Base-by-base conservation (phyloP, 2,797 vertebrate species). In the Enteromius mattozi region DNA sequence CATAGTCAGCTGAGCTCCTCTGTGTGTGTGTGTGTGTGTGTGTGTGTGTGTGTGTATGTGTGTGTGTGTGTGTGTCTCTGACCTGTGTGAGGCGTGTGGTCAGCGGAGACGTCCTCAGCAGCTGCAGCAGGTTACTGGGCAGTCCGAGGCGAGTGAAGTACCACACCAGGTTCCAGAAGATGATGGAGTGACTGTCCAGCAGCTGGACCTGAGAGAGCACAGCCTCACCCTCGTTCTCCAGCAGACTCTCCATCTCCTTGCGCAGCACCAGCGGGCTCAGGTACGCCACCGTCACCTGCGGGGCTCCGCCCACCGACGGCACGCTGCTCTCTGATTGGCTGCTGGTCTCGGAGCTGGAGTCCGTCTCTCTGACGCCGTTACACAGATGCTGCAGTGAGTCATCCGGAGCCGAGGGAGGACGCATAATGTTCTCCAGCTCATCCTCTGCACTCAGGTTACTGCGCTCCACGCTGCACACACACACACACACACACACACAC, bases 101-200 rank as follows among this genome's bases (percentile, higher is more conserved):
- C 56, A 96, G 94, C 2, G 94, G 89, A 0, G 96, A 96, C 42
- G 92, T 91, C 47, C 93, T 84, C 45, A 98, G 92, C 83, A 98
- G 95, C 83, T 95, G 95, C 19, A 95, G 95, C 33, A 99, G 94
- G 90, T 96, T 95, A 49, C 92, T 96, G 85, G 97, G 96, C 70
- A 98, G 93, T 0, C 93, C 91, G 13, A 99, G 93, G 27, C 97
- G 95, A 85, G 96, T 95, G 93, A 98, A 99, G 90, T 95, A 97
- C 97, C 97, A 99, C 1, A 98, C 91, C 19, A 99, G 95, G 92
- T 99, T 99, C 97, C 97, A 99, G 95, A 95, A 98, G 91, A 99
- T 96, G 92, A 99, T 98, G 90, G 96, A 97, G 91, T 99, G 97
- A 70, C 92, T 96, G 87, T 97, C 96, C 6, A 98, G 94, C 75